These are phyloP conservation scores for Sphaerodactylus townsendi DNA, from an alignment of 2,113 vertebrate species.

Conservation along the genomic window DNA sequence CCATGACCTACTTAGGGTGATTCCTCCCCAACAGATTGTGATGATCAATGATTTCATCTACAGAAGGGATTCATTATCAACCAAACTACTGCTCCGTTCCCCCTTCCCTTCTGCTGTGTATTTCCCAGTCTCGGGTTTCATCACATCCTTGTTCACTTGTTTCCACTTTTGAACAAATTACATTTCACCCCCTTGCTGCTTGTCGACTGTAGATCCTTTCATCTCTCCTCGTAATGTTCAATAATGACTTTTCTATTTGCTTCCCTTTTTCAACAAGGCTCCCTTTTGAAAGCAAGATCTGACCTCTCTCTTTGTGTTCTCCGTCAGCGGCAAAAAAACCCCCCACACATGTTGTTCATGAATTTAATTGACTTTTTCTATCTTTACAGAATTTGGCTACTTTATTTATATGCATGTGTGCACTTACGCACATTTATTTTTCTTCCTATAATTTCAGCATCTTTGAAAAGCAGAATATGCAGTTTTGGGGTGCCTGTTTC, in stretches of 20 bases:
- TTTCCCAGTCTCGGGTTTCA: slow-evolving; percentile 57
- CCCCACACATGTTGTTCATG: slow-evolving; percentile 37
- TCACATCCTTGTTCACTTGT: slow-evolving; percentile 60
- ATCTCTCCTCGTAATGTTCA: slow-evolving; percentile 68
- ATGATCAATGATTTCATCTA: neutral
- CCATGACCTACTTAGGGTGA: too few relatives aligned
- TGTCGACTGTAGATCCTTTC: slow-evolving; percentile 55
- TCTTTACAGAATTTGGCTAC: slow-evolving; percentile 46
- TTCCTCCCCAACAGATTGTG: too few relatives aligned
- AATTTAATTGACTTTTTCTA: slow-evolving; percentile 65
- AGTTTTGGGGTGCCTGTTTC: slow-evolving; percentile 46
- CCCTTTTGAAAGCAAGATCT: slow-evolving; percentile 57
- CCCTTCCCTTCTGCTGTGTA: neutral
- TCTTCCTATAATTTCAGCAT: slow-evolving; percentile 53
- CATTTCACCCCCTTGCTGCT: slow-evolving; percentile 61
- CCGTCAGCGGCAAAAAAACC: slow-evolving; percentile 46
- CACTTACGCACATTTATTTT: slow-evolving; percentile 52
- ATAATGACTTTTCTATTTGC: slow-evolving; percentile 71
- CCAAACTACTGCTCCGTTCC: neutral
- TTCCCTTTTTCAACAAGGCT: slow-evolving; percentile 56
- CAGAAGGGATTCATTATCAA: neutral
- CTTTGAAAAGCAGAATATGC: slow-evolving; percentile 49
- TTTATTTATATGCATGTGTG: slow-evolving; percentile 40
- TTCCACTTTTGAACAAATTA: slow-evolving; percentile 60
- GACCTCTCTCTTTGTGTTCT: slow-evolving; percentile 61